Conservation (phyloP, 2,797 vertebrate genomes). For the Knipowitschia caucasica region DNA sequence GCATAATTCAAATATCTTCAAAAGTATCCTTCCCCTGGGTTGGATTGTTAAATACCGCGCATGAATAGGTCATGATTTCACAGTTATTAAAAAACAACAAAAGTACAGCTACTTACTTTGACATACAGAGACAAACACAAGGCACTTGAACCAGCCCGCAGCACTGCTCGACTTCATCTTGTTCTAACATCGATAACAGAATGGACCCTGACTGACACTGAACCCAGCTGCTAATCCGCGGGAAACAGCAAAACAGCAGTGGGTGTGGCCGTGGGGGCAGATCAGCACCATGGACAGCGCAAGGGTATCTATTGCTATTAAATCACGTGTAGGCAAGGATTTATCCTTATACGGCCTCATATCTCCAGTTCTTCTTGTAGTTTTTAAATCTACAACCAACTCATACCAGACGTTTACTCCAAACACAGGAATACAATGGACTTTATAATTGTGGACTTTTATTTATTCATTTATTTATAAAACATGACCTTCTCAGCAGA, state of each 20-base stretch:
- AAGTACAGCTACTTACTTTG: conserved; percentile 53
- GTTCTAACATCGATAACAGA: conserved; percentile 9
- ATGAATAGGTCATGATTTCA: neutral
- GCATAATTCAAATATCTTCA: no score
- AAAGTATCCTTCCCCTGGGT: neutral
- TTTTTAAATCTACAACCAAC: no score
- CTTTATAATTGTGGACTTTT: no score
- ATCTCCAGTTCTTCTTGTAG: no score
- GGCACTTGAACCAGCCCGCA: conserved; percentile 31
- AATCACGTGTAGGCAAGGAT: neutral
- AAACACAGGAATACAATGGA: no score
- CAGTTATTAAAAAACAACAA: neutral
- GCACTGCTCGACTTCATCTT: conserved; percentile 55
- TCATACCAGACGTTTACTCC: no score
- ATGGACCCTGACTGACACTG: no score
- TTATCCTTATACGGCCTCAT: no score
- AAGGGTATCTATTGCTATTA: neutral
- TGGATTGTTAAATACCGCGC: neutral
- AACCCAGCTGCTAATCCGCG: neutral
- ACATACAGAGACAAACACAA: conserved; percentile 46
- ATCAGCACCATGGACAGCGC: conserved; percentile 52
- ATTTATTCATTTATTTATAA: no score
- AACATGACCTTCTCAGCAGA: no score
- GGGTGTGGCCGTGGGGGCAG: conserved; percentile 16
- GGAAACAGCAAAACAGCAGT: neutral